A percentile compares a stretch with the other conserved stretches of the same genome.
Conservation (phyloP, 2,797 vertebrate species). For the Microhierax caerulescens region DNA sequence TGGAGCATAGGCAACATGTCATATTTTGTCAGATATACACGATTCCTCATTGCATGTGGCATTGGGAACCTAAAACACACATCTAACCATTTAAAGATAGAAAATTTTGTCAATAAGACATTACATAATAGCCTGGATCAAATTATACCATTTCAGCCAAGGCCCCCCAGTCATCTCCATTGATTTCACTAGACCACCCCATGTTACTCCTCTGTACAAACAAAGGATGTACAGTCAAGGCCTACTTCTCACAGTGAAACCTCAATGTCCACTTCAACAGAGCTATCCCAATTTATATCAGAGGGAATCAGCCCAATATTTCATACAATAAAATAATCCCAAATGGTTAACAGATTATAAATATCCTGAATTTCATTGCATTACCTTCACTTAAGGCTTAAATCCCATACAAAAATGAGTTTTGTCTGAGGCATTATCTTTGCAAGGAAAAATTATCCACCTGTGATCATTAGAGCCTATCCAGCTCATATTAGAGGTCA, state of each 20-base stretch:
- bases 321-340: not conserved
- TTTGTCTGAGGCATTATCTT: not conserved
- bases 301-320: not conserved
- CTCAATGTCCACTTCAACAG: not conserved
- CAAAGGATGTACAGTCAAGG: not conserved
- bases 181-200: not conserved
- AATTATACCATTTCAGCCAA: not conserved
- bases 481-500: not conserved
- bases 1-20: fast-evolving
- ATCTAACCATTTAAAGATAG: not conserved
- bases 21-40: not conserved
- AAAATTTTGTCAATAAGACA: not conserved
- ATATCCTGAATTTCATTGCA: not conserved
- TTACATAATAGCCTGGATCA: not conserved
- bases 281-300: not conserved
- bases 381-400: not conserved
- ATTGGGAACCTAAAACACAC: not conserved
- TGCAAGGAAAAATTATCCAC: not conserved
- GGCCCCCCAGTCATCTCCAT: not conserved
- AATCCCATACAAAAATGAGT: not conserved
- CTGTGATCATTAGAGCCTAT: not conserved
- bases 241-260: not conserved
- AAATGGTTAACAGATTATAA: not conserved
- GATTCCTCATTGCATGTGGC: not conserved
- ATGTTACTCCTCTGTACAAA: not conserved